Evolutionary conservation across 2,113 vertebrate species (phyloP).

Genomic region (Mastomys coucha): DNA sequence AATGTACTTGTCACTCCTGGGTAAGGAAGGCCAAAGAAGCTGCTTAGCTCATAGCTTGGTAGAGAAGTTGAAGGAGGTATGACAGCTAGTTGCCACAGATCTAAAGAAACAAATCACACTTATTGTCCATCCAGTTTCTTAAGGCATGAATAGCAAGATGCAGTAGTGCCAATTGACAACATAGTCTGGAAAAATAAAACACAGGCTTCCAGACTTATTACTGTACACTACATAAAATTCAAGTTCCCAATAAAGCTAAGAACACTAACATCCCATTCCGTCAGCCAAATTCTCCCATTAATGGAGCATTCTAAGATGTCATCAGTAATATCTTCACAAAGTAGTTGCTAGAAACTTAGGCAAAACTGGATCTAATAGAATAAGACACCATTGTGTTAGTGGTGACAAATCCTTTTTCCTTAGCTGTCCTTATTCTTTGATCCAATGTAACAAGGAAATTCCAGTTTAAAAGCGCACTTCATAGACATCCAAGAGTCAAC

Average conservation of each 20-base stretch:
- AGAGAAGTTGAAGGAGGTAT: neutral
- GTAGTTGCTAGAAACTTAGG: neutral
- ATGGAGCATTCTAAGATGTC: constrained; percentile 11
- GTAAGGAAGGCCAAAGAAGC: neutral
- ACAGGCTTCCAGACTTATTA: neutral
- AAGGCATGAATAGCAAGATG: neutral
- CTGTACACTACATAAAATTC: neutral
- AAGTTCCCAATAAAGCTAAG: neutral
- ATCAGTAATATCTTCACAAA: constrained; percentile 18
- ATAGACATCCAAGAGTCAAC: neutral
- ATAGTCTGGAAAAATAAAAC: neutral
- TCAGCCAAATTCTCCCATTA: neutral
- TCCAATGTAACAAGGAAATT: neutral
- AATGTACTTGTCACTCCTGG: neutral
- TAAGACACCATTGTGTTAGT: neutral
- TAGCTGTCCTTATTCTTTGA: neutral
- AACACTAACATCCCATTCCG: neutral
- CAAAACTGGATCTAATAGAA: neutral
- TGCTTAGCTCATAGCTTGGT: neutral
- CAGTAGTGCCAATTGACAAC: neutral
- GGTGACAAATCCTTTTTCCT: neutral
- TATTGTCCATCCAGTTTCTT: neutral
- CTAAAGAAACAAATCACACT: neutral
- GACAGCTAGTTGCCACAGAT: neutral
- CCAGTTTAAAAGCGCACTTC: constrained; percentile 1